Base-by-base conservation (phyloP, 2,888 invertebrate genomes). In the Orthosia gothica region DNA sequence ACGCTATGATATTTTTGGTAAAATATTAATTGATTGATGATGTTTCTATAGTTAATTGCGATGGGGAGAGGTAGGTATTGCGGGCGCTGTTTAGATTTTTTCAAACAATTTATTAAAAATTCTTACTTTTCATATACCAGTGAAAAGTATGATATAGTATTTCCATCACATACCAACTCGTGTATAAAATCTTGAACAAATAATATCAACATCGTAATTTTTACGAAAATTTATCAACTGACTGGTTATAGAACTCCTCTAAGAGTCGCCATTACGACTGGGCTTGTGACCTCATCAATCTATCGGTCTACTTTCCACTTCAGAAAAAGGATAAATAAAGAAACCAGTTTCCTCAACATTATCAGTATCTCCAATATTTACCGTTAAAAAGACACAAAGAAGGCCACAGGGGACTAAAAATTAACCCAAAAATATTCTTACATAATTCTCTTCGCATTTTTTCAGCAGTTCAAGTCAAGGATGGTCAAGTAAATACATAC, bases 401-500 rank as follows among this genome's bases (percentile, higher is more conserved):
- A 47, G n/a, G 12, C 23, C 63, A 47, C 32, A 47, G 26, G 50
- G 57, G 40, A 12, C 16, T 26, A 2, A 47, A 50, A 47, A 57
- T 5, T 5, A 16, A 7, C 26, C 50, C 13, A 50, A 62, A 45
- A 45, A 63, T 40, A n/a, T 64, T 5, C 26, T 12, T 16, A 54
- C n/a, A 63, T 69, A 47, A 50, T 69, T 23, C 52, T 50, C 13
- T 59, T 65, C 32, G 59, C 65, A 68, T 58, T 50, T 52, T 20
- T 64, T 65, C 54, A 49, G 32, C 23, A 70, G 23, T 83, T 64
- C 50, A 65, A 70, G 61, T 72, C 52, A 74, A 67, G 63, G 40
- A 32, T 74, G 26, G 13, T 50, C 18, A 61, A 55, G 47, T 45
- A 68, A 9, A 50, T 23, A 64, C 32, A 67, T 73, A 66, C 63